Evolutionary conservation across 2,113 vertebrate species (phyloP).

Genomic region (Chroicocephalus ridibundus): DNA sequence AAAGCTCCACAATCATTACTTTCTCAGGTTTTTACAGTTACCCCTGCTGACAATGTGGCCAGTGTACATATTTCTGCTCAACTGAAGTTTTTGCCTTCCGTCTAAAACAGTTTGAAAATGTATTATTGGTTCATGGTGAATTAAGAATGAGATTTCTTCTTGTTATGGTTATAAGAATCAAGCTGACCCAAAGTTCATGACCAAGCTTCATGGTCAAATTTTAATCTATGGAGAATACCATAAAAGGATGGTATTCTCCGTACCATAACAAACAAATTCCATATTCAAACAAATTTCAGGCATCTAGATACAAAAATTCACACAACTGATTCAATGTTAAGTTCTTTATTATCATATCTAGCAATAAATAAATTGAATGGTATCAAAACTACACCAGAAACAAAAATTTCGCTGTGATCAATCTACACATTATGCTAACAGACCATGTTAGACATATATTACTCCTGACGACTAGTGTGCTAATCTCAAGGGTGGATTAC

Average conservation of each 20-base stretch:
- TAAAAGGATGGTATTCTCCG: background rate
- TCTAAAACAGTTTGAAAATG: background rate
- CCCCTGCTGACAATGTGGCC: background rate
- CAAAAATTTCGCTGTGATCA: background rate
- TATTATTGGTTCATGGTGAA: background rate
- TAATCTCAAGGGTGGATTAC: background rate
- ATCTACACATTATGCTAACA: background rate
- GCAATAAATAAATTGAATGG: background rate
- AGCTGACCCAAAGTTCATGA: background rate
- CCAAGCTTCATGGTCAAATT: background rate
- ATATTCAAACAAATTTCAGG: background rate
- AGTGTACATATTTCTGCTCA: background rate
- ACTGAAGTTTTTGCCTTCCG: background rate
- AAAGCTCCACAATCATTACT: background rate
- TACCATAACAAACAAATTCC: background rate
- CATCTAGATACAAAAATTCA: background rate
- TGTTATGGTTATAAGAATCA: background rate
- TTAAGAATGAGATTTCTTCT: background rate
- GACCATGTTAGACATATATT: accelerated
- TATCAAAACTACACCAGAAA: background rate
- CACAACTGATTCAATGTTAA: background rate
- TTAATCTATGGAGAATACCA: background rate
- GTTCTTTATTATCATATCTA: background rate
- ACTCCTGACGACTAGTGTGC: background rate
- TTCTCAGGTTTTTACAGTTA: background rate